Percentiles rank a stretch among this genome's conserved stretches.
Evolutionary conservation across 2,888 invertebrate species (phyloP).

Genomic region (Brachypterus glaber): DNA sequence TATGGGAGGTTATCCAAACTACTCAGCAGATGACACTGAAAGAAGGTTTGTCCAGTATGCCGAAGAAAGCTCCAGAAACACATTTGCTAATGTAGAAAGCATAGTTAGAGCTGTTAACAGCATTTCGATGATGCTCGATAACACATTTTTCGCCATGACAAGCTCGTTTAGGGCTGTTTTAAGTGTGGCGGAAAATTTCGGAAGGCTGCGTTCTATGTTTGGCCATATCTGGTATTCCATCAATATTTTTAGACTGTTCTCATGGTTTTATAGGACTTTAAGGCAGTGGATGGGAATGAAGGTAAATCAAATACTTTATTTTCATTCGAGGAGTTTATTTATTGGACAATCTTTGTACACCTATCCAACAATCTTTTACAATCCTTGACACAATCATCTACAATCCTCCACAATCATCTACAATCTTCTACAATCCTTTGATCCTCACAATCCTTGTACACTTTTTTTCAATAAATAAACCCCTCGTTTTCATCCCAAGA

Average conservation of each 20-base stretch:
- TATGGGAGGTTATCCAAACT: slow-evolving; percentile 17
- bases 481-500: no score
- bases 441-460: no score
- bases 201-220: slow-evolving; percentile 70
- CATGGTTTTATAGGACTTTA: slow-evolving; percentile 72
- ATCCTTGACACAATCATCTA: no score
- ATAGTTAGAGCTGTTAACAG: slow-evolving; percentile 72
- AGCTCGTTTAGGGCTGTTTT: slow-evolving; percentile 88
- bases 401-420: no score
- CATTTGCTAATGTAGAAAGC: slow-evolving; percentile 95
- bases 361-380: no score
- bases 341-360: no score
- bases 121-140: slow-evolving; percentile 93
- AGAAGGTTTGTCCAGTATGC: slow-evolving; percentile 77
- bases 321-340: no score
- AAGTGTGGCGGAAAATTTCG: slow-evolving; percentile 93
- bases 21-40: slow-evolving; percentile 48
- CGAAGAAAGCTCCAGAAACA: slow-evolving; percentile 82
- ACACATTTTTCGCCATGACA: slow-evolving; percentile 90
- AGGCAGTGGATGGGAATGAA: slow-evolving; percentile 57
- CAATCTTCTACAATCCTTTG: no score
- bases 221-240: slow-evolving; percentile 82
- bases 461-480: no score
- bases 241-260: slow-evolving; percentile 68
- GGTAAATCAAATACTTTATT: no score